A percentile compares a stretch with the other conserved stretches of the same genome.
These are phyloP conservation scores for Mallotus villosus DNA, from an alignment of 2,797 vertebrate genomes.

Conservation along the genomic window DNA sequence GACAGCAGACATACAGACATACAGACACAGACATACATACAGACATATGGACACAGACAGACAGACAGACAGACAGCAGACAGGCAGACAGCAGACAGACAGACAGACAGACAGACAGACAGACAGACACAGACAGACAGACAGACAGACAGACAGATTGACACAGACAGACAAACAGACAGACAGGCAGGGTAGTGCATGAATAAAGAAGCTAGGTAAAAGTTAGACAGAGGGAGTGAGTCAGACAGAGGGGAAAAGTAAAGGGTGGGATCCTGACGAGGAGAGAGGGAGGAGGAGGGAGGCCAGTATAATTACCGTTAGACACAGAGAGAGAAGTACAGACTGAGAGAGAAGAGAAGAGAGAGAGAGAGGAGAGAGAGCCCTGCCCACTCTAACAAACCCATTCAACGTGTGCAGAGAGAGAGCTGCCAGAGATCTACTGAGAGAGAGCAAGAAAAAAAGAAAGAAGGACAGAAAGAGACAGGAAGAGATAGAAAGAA, in stretches of 20 bases:
- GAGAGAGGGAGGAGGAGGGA: constrained; percentile 30
- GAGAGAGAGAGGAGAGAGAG: constrained; percentile 45
- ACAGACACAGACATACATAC: not conserved
- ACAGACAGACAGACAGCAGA: not conserved
- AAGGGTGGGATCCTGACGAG: constrained; percentile 8
- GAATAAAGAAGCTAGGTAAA: constrained; percentile 18
- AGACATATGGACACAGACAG: too few species aligned
- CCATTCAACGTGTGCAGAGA: constrained; percentile 36
- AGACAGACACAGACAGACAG: not conserved
- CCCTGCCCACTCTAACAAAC: constrained; percentile 39
- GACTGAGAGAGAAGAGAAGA: constrained; percentile 24
- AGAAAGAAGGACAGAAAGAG: not conserved
- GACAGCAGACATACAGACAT: not conserved
- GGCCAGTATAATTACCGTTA: constrained; percentile 37
- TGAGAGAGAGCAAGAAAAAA: not conserved
- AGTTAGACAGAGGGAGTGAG: constrained; percentile 27
- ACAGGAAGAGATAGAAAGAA: not conserved
- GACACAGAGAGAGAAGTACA: constrained; percentile 13
- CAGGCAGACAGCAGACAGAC: not conserved
- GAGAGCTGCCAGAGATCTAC: constrained; percentile 28
- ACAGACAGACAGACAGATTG: not conserved
- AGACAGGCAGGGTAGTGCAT: not conserved
- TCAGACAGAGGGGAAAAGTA: constrained; percentile 29
- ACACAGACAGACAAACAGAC: not conserved
- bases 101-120: constrained; percentile 3